phyloP scores from a whole-genome alignment of 2,888 invertebrate genomes.

The Pimpla rufipes region DNA sequence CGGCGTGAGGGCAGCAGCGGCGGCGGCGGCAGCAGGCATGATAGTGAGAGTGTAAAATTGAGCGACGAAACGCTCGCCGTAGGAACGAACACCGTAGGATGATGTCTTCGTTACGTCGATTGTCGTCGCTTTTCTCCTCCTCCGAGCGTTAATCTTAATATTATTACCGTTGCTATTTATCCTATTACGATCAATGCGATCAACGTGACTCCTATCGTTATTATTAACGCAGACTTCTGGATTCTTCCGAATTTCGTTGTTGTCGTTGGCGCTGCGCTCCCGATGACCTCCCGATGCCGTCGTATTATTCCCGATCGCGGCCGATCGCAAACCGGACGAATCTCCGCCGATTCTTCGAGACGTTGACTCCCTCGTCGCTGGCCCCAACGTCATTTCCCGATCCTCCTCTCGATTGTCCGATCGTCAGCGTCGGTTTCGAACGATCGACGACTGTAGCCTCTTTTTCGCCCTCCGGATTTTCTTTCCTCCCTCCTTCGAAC shows the following conservation, averaged over 20 bases:
- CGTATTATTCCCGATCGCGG: slow-evolving; percentile 7
- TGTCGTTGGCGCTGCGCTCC: slow-evolving; percentile 23
- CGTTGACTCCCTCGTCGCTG: slow-evolving; percentile 22
- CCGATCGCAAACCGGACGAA: slow-evolving; percentile 15
- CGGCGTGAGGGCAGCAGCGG: slow-evolving; percentile 58
- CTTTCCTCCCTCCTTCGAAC: background rate
- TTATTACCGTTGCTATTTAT: slow-evolving; percentile 25
- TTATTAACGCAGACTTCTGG: slow-evolving; percentile 26
- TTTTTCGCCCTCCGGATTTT: background rate
- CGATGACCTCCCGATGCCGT: slow-evolving; percentile 28
- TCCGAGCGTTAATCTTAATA: slow-evolving; percentile 4
- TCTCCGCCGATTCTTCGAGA: slow-evolving; percentile 25
- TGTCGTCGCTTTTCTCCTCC: slow-evolving; percentile 58
- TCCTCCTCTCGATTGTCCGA: background rate
- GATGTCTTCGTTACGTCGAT: slow-evolving; percentile 66
- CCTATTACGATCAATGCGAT: too few species aligned
- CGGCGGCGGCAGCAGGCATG: slow-evolving; percentile 58
- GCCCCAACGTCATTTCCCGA: slow-evolving; percentile 63
- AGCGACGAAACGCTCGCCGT: slow-evolving; percentile 62
- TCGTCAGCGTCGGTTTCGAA: background rate
- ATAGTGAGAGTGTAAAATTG: slow-evolving; percentile 60
- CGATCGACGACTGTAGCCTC: background rate
- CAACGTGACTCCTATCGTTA: slow-evolving; percentile 14
- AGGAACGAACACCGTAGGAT: slow-evolving; percentile 66
- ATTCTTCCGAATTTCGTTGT: slow-evolving; percentile 59